Base-by-base conservation (phyloP, 1,140 invertebrate species). In the Helicoverpa zea region DNA sequence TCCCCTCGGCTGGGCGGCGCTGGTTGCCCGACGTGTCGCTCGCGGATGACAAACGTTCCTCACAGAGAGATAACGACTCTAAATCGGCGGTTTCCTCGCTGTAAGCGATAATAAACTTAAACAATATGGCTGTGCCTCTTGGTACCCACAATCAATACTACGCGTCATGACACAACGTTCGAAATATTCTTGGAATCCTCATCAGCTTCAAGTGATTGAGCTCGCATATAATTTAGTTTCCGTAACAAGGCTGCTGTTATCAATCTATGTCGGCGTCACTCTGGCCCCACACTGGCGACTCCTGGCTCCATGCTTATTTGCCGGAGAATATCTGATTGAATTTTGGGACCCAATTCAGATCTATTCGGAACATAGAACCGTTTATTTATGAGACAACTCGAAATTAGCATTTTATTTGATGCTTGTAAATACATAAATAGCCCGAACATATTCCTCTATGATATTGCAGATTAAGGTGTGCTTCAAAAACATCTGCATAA, bases 41-140 rank as follows among this genome's bases (percentile, higher is more conserved):
- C 54, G 43, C 59, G 58, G 79, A 61, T 83, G 73, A 84, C 76
- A 81, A 81, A 84, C 81, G 84, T 61, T 75, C 74, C 64, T 76
- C 13, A 18, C 74, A 68, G 14, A 54, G 14, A 54, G 59, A 73
- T 49, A 56, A 16, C 56, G 49, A 47, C 61, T 14, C 54, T 35
- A 77, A 80, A 80, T 74, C 64, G 70, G 59, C 75, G 63, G 77
- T 64, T 77, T n/a, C 18, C 54, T 11, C 7, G 61, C 61, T 66
- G 11, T 30, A 63, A 35, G 3, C 73, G 43, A 64, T 2, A 18
- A 51, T 76, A 13, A 63, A 76, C 16, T 10, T 49, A 64, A 51
- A 63, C 23, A 58, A 58, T 11, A 43, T 35, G n/a, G n/a, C 63
- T 47, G n/a, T 35, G 18, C 63, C 11, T 12, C 11, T 35, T 10